Base-by-base conservation (phyloP, 2,113 vertebrate species). In the Atlantisia rogersi region DNA sequence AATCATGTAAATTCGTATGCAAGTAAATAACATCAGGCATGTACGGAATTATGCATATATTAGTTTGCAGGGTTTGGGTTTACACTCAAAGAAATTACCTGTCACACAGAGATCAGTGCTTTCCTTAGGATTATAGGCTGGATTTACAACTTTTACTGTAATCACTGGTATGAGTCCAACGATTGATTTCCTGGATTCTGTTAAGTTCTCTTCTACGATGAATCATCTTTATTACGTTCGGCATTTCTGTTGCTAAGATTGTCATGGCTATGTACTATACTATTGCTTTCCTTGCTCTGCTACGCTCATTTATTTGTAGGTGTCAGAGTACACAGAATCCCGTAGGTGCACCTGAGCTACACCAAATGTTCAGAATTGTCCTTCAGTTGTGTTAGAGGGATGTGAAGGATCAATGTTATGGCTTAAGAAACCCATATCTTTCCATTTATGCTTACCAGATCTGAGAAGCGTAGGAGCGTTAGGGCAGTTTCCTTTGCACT, bases 361-460 rank as follows among this genome's bases (percentile, higher is more conserved):
- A 11, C 0, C 0, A 2, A 7, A 15, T 3, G 1, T 76, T 85
- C 29, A 12, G 48, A 70, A 35, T 26, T 56, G 11, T 31, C 4
- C 0, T 52, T 64, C 14, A 17, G 2, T 69, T 44, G 39, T 52
- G 37, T 63, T 74, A 35, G 48, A 68, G 65, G 42, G 28, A 39
- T 37, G 13, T 37, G 35, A 65, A 68, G 22, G 56, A 68, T 91
- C 35, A 40, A 4, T 1, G 0, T 37, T 60, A 44, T 8, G 63
- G 32, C 58, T 79, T 71, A 26, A 63, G 64, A 82, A 68, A 26
- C 24, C 25, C 0, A 0, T 40, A 19, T 5, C 12, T 75, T 95
- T 48, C 71, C 44, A 58, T 0, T 77, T 85, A 48, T 11, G 11
- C 37, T 91, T 91, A 29, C 53, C 48, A 71, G 31, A 53, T 71